These are phyloP conservation scores for Cryptophagus acutangulus DNA, from an alignment of 2,888 invertebrate species.

Conservation along the genomic window DNA sequence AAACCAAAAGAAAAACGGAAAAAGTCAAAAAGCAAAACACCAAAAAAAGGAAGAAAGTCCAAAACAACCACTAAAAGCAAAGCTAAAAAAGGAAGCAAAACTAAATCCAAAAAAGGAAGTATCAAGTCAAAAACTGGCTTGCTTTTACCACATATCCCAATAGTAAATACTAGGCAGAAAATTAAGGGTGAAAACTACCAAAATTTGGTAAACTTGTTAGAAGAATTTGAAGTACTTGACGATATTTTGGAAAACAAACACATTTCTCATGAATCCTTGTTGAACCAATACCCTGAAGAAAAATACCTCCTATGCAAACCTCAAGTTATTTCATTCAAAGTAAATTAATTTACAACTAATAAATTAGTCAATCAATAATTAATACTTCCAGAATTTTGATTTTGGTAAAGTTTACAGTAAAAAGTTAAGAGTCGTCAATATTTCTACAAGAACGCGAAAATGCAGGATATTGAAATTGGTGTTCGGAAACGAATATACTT, in stretches of 20 bases:
- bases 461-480: too few species aligned
- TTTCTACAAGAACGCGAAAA: background rate
- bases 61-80: background rate
- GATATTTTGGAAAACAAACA: conserved; percentile 23
- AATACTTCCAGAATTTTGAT: conserved; percentile 1
- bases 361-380: background rate
- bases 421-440: background rate
- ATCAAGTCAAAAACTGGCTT: background rate
- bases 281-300: conserved; percentile 8
- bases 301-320: conserved; percentile 20
- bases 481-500: background rate
- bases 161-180: too few species aligned
- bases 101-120: background rate
- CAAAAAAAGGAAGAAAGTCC: conserved; percentile 14
- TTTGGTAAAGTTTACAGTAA: background rate
- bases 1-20: background rate
- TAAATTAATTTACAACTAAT: conserved; percentile 8
- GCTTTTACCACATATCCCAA: background rate
- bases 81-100: background rate
- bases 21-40: background rate
- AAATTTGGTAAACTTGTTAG: conserved; percentile 18
- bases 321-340: conserved; percentile 19
- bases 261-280: conserved; percentile 9
- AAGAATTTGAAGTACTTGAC: conserved; percentile 24
- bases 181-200: conserved; percentile 9